Conservation (phyloP, 1,140 invertebrate genomes). For the Procambarus virginalis region DNA sequence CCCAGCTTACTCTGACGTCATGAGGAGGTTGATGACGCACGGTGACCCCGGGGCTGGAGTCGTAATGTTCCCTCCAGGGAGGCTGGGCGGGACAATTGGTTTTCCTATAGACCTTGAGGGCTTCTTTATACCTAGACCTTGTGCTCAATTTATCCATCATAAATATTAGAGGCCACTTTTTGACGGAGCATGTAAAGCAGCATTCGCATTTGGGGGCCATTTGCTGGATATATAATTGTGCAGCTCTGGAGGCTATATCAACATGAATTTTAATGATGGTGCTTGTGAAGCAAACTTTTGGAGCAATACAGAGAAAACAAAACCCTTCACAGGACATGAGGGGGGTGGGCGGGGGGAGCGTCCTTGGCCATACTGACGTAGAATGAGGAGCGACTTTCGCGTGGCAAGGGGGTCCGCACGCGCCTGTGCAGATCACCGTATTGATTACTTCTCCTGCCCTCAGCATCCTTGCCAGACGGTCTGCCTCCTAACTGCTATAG, state of each 20-base stretch:
- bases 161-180: no score
- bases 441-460: conserved; percentile 42
- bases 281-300: background rate
- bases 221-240: no score
- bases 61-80: conserved; percentile 11
- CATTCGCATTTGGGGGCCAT: no score
- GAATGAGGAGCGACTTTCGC: background rate
- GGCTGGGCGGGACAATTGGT: background rate
- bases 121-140: background rate
- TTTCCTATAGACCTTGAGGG: background rate
- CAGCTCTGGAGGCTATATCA: no score
- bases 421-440: conserved; percentile 49
- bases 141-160: background rate
- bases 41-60: conserved; percentile 10
- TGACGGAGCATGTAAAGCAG: no score
- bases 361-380: conserved; percentile 48
- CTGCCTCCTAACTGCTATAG: background rate
- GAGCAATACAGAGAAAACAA: background rate
- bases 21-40: conserved; percentile 24
- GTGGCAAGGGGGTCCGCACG: background rate
- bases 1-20: conserved; percentile 16
- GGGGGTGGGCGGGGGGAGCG: background rate
- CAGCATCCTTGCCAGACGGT: conserved; percentile 54
- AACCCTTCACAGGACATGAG: background rate
- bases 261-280: background rate